Evolutionary conservation across 2,797 vertebrate genomes (phyloP).

Genomic region (Columba guinea): DNA sequence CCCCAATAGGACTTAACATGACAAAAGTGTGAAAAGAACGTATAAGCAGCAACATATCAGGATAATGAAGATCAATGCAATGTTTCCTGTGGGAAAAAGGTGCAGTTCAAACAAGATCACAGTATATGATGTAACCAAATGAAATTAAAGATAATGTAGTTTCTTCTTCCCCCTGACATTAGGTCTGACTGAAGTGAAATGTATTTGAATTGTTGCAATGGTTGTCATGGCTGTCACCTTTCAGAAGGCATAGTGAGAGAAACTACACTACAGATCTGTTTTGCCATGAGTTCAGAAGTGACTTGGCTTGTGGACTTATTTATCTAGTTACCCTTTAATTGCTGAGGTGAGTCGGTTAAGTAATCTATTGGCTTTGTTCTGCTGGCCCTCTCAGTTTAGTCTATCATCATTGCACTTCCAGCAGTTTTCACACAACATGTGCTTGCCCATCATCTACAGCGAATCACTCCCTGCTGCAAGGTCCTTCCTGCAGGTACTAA

Average conservation of each 20-base stretch:
- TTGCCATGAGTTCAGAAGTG: background rate
- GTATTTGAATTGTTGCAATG: background rate
- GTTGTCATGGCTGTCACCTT: background rate
- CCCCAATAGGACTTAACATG: background rate
- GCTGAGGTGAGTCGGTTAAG: slow-evolving; percentile 18
- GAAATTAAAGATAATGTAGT: background rate
- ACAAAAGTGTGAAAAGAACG: background rate
- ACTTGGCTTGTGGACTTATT: slow-evolving; percentile 32
- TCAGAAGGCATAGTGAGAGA: background rate
- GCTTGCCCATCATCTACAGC: background rate
- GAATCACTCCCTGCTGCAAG: background rate
- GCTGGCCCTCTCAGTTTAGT: slow-evolving; percentile 35
- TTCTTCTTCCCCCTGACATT: background rate
- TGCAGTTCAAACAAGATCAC: slow-evolving; percentile 54
- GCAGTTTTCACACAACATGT: background rate
- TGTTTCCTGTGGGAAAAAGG: slow-evolving; percentile 30
- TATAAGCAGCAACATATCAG: slow-evolving; percentile 26
- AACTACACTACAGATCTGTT: background rate
- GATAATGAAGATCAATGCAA: slow-evolving; percentile 31
- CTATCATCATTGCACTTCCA: background rate
- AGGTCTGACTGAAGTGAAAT: background rate
- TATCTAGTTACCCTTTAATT: slow-evolving; percentile 49
- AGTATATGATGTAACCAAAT: background rate
- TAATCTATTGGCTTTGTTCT: slow-evolving; percentile 55
- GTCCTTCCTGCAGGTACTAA: background rate